Evolutionary conservation across 1,140 invertebrate genomes (phyloP).

Genomic region (Caenorhabditis remanei): DNA sequence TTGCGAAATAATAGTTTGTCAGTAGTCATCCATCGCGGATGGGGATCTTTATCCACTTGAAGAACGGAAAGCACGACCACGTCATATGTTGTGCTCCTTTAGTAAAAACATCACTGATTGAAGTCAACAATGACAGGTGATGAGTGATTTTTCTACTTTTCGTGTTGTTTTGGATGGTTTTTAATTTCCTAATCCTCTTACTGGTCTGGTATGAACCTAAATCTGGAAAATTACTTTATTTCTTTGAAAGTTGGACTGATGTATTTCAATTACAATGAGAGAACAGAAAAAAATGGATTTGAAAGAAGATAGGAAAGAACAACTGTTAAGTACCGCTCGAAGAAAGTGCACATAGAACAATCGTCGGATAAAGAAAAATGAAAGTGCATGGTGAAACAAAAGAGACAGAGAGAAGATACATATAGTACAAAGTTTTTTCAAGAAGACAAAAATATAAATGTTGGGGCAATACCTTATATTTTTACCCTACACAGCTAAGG

Average conservation of each 20-base stretch:
- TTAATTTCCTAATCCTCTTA: slow-evolving; percentile 2
- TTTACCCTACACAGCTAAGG: too few relatives aligned
- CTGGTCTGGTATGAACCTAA: too few relatives aligned
- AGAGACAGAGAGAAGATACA: background rate
- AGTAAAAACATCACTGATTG: slow-evolving; percentile 50
- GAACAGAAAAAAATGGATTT: background rate
- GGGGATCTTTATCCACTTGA: slow-evolving; percentile 50
- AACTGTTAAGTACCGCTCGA: background rate
- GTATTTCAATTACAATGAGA: background rate
- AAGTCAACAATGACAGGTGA: slow-evolving; percentile 44
- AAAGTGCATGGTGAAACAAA: background rate
- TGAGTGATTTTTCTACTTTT: slow-evolving; percentile 50
- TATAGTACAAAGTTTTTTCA: too few relatives aligned
- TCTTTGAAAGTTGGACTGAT: too few relatives aligned
- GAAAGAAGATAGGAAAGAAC: background rate
- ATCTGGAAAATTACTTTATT: too few relatives aligned
- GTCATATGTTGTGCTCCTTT: slow-evolving; percentile 54
- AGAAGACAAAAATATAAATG: too few relatives aligned
- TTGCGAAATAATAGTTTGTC: slow-evolving; percentile 49
- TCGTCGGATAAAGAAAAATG: background rate
- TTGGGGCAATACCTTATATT: too few relatives aligned
- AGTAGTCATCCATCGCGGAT: background rate
- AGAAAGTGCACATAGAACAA: background rate
- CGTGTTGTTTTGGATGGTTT: slow-evolving; percentile 40
- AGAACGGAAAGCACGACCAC: slow-evolving; percentile 52